Percentiles rank a stretch among this genome's conserved stretches.
These are phyloP conservation scores for Melanotaenia nigrans DNA, from an alignment of 2,797 vertebrate species.

Conservation along the genomic window DNA sequence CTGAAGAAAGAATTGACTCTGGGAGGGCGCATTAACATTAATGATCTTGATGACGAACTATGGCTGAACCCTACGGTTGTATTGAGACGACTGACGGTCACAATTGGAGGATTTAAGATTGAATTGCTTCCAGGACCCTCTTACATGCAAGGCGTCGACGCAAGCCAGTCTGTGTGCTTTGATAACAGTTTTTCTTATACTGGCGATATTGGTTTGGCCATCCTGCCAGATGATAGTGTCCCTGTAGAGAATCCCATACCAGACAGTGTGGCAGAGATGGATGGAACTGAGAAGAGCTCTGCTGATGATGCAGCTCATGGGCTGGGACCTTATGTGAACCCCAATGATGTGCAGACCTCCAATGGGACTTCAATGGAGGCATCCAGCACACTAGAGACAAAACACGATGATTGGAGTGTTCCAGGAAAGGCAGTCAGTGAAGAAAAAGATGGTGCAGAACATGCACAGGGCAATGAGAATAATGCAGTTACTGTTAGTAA, in stretches of 20 bases:
- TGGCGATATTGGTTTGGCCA: conserved; percentile 55
- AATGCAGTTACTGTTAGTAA: conserved; percentile 39
- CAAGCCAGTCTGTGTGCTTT: conserved; percentile 48
- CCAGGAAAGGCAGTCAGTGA: conserved; percentile 31
- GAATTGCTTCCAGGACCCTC: conserved; percentile 85
- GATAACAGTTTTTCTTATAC: conserved; percentile 60
- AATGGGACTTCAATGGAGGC: conserved; percentile 64
- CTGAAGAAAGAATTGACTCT: conserved; percentile 73
- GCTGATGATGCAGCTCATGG: conserved; percentile 64
- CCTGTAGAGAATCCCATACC: conserved; percentile 43
- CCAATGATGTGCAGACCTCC: conserved; percentile 85
- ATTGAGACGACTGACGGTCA: conserved; percentile 81
- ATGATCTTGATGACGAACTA: conserved; percentile 66
- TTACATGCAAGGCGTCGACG: conserved; percentile 57
- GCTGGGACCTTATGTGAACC: conserved; percentile 84
- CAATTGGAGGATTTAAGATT: conserved; percentile 86
- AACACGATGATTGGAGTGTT: conserved; percentile 64
- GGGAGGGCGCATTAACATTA: conserved; percentile 73
- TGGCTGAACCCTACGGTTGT: conserved; percentile 83
- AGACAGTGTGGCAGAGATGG: conserved; percentile 54
- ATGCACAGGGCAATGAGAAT: conserved; percentile 56
- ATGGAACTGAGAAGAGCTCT: conserved; percentile 44
- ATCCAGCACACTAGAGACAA: conserved; percentile 46
- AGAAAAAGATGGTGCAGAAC: conserved; percentile 33
- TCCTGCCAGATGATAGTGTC: conserved; percentile 58